Conservation (phyloP, 2,113 vertebrate genomes). For the Xiphophorus couchianus region DNA sequence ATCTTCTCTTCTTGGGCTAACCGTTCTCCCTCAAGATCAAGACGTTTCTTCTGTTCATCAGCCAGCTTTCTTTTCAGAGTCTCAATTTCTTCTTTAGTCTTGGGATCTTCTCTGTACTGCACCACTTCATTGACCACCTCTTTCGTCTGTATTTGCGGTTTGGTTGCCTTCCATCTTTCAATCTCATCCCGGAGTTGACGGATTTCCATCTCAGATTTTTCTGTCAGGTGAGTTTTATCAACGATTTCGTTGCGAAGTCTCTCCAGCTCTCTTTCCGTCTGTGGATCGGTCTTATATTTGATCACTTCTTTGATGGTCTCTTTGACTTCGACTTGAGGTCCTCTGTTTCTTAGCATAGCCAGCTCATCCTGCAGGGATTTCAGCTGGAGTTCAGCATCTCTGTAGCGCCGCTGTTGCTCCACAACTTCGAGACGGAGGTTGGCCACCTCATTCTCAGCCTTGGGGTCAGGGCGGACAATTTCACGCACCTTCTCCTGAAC, state of each 20-base stretch:
- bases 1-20: slow-evolving; percentile 87
- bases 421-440: slow-evolving; percentile 93
- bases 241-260: slow-evolving; percentile 93
- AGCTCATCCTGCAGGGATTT: slow-evolving; percentile 86
- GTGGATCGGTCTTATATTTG: slow-evolving; percentile 93
- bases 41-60: slow-evolving; percentile 90
- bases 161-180: slow-evolving; percentile 89
- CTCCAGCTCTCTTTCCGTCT: slow-evolving; percentile 90
- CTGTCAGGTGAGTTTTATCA: slow-evolving; percentile 88
- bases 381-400: slow-evolving; percentile 86
- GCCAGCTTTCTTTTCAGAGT: slow-evolving; percentile 84
- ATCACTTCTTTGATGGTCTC: slow-evolving; percentile 97
- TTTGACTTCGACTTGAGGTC: slow-evolving; percentile 90
- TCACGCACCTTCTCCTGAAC: slow-evolving; percentile 95
- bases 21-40: slow-evolving; percentile 88
- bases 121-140: slow-evolving; percentile 94
- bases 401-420: slow-evolving; percentile 89
- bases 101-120: slow-evolving; percentile 93
- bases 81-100: slow-evolving; percentile 92
- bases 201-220: slow-evolving; percentile 91
- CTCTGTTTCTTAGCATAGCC: slow-evolving; percentile 83
- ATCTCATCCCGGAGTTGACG: slow-evolving; percentile 93
- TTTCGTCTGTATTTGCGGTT: slow-evolving; percentile 91
- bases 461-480: slow-evolving; percentile 94
- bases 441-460: slow-evolving; percentile 92